Evolutionary conservation across 1,140 invertebrate species (phyloP), one percentile per base, ranked within the genome.

Genomic region (Triops longicaudatus): DNA sequence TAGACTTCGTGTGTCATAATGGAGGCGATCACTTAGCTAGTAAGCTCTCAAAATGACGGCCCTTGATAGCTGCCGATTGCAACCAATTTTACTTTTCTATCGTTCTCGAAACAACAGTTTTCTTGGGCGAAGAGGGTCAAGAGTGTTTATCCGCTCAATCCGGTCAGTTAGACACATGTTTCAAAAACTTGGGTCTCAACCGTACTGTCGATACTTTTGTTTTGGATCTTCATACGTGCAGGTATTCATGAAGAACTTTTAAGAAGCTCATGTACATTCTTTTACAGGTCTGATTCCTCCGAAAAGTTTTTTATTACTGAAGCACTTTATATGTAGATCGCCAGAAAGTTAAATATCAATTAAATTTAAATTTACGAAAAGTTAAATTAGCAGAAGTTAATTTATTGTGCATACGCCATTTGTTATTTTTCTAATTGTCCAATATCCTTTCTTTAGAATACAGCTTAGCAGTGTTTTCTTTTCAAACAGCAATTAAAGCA

Each of bases 21-120:
- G 91, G 92, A 79, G 92, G 92, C 6, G 91, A 93, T 82, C 88
- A 91, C 79, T 90, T 94, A 81, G 92, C 92, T 2, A 85, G 91
- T 92, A 84, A 87, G 89, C 88, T 79, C 74, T 71, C 26, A 37
- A 76, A 43, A 31, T 31, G 22, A 26, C 3, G 31, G 31, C 37
- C 73, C 27, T 22, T 12, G n/a, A 37, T 27, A 72, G 37, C 28
- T 78, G 71, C 28, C 11, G 12, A n/a, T 63, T 17, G 73, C 9
- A 75, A 1, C 17, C 26, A 0, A 50, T 75, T 73, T 4, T 73
- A 31, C 5, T 12, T 71, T 81, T 74, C 80, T 78, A 81, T 87
- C 88, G 12, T 80, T 91, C 90, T 93, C 92, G 92, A 2, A 89
- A 90, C 6, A 90, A 93, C 80, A 14, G 78, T 72, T 50, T 82